A percentile compares a stretch with the other conserved stretches of the same genome.
phyloP scores from a whole-genome alignment of 2,113 vertebrate species.

The Hassar affinis region DNA sequence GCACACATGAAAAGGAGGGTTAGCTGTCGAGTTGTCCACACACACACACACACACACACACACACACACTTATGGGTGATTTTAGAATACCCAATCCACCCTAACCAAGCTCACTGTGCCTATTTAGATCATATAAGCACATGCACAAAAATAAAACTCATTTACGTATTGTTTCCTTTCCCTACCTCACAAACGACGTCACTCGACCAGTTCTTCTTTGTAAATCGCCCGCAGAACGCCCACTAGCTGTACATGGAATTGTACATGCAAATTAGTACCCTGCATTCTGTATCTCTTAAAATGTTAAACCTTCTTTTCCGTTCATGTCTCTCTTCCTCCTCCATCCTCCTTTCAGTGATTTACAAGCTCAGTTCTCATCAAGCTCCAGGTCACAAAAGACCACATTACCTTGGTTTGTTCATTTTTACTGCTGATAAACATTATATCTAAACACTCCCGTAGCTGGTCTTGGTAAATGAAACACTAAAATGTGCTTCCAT shows the following conservation, averaged over 20 bases:
- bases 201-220: background rate
- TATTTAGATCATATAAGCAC: background rate
- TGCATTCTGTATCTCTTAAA: background rate
- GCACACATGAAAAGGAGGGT: too few relatives aligned
- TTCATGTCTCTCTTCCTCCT: background rate
- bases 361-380: background rate
- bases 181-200: background rate
- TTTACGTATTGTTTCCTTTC: background rate
- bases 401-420: background rate
- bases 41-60: too few relatives aligned
- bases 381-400: background rate
- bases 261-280: background rate
- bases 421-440: conserved; percentile 6
- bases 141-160: background rate
- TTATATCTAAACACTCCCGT: background rate
- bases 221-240: background rate
- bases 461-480: background rate
- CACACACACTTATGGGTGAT: background rate
- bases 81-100: background rate
- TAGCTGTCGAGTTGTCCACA: too few relatives aligned
- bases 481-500: background rate
- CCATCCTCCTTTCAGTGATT: background rate
- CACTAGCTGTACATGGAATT: background rate
- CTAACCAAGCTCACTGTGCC: background rate
- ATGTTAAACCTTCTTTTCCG: background rate